A percentile compares a stretch with the other conserved stretches of the same genome.
These are phyloP conservation scores for Sycophila texana DNA, from an alignment of 2,888 invertebrate genomes.

Conservation along the genomic window DNA sequence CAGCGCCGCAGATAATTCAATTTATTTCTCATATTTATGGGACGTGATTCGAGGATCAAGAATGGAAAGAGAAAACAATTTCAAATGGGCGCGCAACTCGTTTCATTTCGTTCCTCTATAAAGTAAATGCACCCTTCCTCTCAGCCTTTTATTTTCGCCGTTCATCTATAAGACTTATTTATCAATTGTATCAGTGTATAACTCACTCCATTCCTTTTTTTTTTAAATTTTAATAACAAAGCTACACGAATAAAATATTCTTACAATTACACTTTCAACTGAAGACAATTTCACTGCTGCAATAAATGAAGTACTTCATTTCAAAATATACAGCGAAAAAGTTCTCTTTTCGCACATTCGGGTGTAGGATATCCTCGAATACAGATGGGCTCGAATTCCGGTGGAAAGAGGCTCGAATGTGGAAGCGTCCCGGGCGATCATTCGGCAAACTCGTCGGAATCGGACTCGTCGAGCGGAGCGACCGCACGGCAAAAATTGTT, in stretches of 20 bases:
- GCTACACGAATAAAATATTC: too few species aligned
- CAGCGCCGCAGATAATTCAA: slow-evolving; percentile 66
- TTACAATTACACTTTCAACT: too few species aligned
- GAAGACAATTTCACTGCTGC: too few species aligned
- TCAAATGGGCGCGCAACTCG: slow-evolving; percentile 1
- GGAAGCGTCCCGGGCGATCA: not conserved
- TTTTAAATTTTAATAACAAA: too few species aligned
- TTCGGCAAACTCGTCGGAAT: not conserved
- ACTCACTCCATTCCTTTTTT: too few species aligned
- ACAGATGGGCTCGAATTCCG: too few species aligned
- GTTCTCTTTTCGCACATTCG: not conserved
- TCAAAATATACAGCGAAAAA: too few species aligned
- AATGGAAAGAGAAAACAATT: slow-evolving; percentile 36
- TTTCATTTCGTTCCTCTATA: slow-evolving; percentile 7
- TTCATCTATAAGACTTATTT: not conserved
- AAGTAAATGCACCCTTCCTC: slow-evolving; percentile 18
- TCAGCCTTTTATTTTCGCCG: not conserved
- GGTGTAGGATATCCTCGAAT: too few species aligned
- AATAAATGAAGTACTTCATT: too few species aligned
- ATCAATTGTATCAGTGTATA: too few species aligned
- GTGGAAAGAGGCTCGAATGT: too few species aligned
- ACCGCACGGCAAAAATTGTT: slow-evolving; percentile 2
- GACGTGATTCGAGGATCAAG: slow-evolving; percentile 49
- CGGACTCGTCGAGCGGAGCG: not conserved
- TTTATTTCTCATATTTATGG: slow-evolving; percentile 67